Conservation (phyloP, 1,140 invertebrate species). For the Theocolax elegans region DNA sequence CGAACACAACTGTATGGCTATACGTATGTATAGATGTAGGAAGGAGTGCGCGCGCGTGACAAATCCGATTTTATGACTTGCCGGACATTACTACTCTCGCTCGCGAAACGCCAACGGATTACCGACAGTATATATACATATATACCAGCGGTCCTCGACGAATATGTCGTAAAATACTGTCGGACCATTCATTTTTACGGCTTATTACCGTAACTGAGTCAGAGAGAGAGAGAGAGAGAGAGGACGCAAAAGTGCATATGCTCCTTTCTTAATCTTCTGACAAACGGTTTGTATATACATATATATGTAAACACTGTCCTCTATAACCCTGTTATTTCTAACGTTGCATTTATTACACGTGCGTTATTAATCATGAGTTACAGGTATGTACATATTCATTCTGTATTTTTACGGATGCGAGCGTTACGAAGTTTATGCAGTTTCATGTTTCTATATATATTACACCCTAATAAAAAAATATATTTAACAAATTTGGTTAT, state of each 20-base stretch:
- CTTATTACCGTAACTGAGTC: slow-evolving; percentile 22
- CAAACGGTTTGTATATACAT: neutral
- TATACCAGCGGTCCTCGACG: neutral
- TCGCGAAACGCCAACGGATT: slow-evolving; percentile 3
- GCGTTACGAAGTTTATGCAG: too few relatives aligned
- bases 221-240: neutral
- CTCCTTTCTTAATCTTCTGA: slow-evolving; percentile 30
- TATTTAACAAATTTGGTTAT: too few relatives aligned
- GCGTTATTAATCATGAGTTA: too few relatives aligned
- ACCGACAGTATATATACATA: neutral
- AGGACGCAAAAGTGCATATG: neutral
- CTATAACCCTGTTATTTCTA: neutral
- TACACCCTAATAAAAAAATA: too few relatives aligned
- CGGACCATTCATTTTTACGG: slow-evolving; percentile 21
- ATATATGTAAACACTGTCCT: too few relatives aligned
- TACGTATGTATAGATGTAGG: too few relatives aligned
- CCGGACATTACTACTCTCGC: slow-evolving; percentile 18
- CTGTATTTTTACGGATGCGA: too few relatives aligned
- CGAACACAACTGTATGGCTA: neutral
- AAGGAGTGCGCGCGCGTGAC: neutral
- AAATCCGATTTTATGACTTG: slow-evolving; percentile 38
- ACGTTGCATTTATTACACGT: neutral
- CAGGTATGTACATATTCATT: too few relatives aligned
- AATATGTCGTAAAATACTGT: slow-evolving; percentile 15
- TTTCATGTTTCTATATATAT: too few relatives aligned